phyloP scores from a whole-genome alignment of 2,888 invertebrate genomes.

The Drosophila anomalata region DNA sequence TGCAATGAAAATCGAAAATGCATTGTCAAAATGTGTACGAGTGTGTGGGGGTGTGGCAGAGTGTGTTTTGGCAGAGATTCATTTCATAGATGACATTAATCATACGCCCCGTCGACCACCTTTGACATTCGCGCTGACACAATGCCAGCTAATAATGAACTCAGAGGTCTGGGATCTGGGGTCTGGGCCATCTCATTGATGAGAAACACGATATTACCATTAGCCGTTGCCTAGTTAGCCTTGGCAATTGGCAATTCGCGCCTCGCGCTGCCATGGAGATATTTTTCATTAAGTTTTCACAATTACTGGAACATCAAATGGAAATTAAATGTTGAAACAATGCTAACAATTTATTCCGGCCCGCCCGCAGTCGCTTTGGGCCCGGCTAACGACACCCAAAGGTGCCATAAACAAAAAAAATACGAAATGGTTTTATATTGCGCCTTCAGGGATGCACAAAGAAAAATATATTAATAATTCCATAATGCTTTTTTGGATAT shows the following conservation, averaged over 20 bases:
- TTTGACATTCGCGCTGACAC: slow-evolving; percentile 17
- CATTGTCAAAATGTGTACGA: slow-evolving; percentile 9
- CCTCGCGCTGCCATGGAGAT: slow-evolving; percentile 35
- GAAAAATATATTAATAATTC: not conserved
- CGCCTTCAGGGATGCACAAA: slow-evolving; percentile 16
- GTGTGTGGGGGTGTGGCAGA: not conserved
- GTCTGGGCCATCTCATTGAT: slow-evolving; percentile 8
- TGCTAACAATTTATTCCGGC: slow-evolving; percentile 41
- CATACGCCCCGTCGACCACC: slow-evolving; percentile 29
- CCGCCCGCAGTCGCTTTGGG: slow-evolving; percentile 19
- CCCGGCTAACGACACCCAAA: slow-evolving; percentile 68
- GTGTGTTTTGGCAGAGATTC: not conserved
- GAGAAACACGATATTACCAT: slow-evolving; percentile 37
- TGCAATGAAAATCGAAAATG: slow-evolving; percentile 62
- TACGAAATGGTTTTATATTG: slow-evolving; percentile 43
- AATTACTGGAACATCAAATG: slow-evolving; percentile 52
- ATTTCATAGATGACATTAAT: slow-evolving; percentile 24
- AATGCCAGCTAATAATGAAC: slow-evolving; percentile 11
- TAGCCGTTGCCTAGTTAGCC: slow-evolving; percentile 41
- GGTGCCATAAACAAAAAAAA: slow-evolving; percentile 65
- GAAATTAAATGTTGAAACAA: slow-evolving; percentile 51
- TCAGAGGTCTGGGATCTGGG: not conserved
- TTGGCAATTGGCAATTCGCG: slow-evolving; percentile 26
- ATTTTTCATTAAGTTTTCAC: slow-evolving; percentile 53
- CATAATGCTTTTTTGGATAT: not conserved